A percentile compares a stretch with the other conserved stretches of the same genome.
Evolutionary conservation across 1,140 invertebrate species (phyloP).

Genomic region (Drosophila rufa): DNA sequence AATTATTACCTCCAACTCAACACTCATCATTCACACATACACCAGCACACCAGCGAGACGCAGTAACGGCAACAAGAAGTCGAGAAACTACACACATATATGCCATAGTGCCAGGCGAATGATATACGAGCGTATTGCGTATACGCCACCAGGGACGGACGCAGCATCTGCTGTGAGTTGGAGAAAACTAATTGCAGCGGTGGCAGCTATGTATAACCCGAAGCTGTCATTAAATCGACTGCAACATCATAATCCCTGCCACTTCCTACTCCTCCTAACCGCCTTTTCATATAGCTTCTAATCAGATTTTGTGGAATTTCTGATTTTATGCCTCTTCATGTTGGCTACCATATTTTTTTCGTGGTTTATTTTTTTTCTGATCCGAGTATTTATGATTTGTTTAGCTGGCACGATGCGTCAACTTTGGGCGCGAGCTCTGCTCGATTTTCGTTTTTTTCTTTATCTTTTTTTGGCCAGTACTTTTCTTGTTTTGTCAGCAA

Average conservation of each 20-base stretch:
- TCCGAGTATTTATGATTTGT: conserved; percentile 56
- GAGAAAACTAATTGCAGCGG: conserved; percentile 40
- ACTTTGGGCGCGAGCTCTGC: conserved; percentile 38
- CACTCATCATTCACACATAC: conserved; percentile 74
- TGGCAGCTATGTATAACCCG: conserved; percentile 52
- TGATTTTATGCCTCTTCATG: conserved; percentile 37
- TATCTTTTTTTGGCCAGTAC: conserved; percentile 23
- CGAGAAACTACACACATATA: neutral
- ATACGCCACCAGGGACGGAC: conserved; percentile 45
- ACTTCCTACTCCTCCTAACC: conserved; percentile 16
- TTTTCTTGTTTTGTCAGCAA: conserved; percentile 73
- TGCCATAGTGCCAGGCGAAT: conserved; percentile 18
- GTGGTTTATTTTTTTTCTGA: conserved; percentile 15
- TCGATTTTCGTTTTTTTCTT: conserved; percentile 42
- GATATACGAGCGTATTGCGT: conserved; percentile 54
- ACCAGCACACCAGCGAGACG: neutral
- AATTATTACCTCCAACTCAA: conserved; percentile 77
- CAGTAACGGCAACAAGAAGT: conserved; percentile 1
- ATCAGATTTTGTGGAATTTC: conserved; percentile 71
- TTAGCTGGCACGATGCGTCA: conserved; percentile 68
- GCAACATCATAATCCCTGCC: conserved; percentile 75
- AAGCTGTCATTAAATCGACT: conserved; percentile 78
- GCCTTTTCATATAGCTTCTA: conserved; percentile 34
- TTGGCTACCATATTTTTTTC: conserved; percentile 31
- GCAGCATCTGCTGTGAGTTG: conserved; percentile 28